Evolutionary conservation across 2,797 vertebrate genomes (phyloP).

Genomic region (Hozukius guyotensis): DNA sequence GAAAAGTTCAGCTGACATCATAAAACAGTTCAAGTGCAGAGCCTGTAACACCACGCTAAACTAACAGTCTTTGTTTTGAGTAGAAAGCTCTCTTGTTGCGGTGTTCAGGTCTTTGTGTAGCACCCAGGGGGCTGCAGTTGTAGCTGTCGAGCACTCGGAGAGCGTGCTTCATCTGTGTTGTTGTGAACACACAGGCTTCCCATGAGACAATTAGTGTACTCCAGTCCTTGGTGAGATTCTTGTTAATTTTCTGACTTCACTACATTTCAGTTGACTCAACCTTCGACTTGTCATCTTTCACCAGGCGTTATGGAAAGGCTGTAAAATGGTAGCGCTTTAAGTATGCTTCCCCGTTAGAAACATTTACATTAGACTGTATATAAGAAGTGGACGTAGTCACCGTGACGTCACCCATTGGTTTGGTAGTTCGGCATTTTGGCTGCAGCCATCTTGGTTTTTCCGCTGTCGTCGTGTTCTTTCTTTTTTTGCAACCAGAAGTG

Average conservation of each 20-base stretch:
- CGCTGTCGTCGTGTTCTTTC: too few relatives aligned
- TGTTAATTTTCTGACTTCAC: not conserved
- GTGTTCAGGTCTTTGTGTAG: not conserved
- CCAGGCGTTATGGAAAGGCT: not conserved
- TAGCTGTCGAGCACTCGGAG: not conserved
- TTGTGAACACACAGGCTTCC: not conserved
- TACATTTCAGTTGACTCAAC: not conserved
- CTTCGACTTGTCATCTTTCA: not conserved
- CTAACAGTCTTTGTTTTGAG: not conserved
- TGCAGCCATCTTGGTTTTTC: too few relatives aligned
- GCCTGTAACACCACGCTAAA: not conserved
- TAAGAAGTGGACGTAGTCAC: too few relatives aligned
- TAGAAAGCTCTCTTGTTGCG: not conserved
- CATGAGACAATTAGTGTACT: not conserved
- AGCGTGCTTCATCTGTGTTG: not conserved
- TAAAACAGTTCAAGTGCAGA: not conserved
- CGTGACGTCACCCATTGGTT: too few relatives aligned
- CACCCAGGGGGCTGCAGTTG: not conserved
- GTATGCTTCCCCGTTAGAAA: not conserved
- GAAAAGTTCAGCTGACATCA: not conserved
- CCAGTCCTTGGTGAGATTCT: not conserved
- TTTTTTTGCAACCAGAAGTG: too few relatives aligned
- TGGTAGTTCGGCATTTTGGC: too few relatives aligned
- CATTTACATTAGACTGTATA: not conserved
- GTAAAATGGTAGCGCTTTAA: not conserved